A percentile compares a stretch with the other conserved stretches of the same genome.
Evolutionary conservation across 2,888 invertebrate genomes (phyloP).

Genomic region (Hydrotaea diabolus): DNA sequence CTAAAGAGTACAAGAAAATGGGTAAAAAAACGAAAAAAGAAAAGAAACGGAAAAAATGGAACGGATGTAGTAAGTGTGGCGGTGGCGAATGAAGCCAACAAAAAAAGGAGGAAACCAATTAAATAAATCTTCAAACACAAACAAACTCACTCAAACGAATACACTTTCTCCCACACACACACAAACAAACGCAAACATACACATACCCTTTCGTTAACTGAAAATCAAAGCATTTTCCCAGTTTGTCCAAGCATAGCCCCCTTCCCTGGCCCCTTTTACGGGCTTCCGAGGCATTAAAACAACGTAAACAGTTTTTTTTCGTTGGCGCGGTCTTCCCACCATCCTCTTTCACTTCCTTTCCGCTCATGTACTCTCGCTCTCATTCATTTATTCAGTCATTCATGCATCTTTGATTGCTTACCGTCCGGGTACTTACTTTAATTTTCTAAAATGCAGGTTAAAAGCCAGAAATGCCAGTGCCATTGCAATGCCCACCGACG

Average conservation of each 20-base stretch:
- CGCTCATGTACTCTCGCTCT: not conserved
- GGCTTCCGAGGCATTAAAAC: slow-evolving; percentile 1
- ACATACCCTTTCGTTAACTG: not conserved
- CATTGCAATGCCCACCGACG: slow-evolving; percentile 87
- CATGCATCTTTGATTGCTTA: slow-evolving; percentile 17
- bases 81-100: slow-evolving; percentile 11
- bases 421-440: slow-evolving; percentile 85
- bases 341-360: not conserved
- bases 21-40: slow-evolving; percentile 40
- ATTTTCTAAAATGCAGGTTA: slow-evolving; percentile 90
- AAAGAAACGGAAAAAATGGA: not conserved
- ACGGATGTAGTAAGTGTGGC: not conserved
- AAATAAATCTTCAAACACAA: slow-evolving; percentile 29
- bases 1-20: slow-evolving; percentile 80
- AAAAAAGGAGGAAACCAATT: slow-evolving; percentile 39
- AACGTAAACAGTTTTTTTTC: slow-evolving; percentile 13
- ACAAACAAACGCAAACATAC: not conserved
- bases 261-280: not conserved
- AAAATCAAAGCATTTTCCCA: not conserved
- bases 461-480: slow-evolving; percentile 90
- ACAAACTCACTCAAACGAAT: slow-evolving; percentile 22
- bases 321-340: not conserved
- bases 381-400: not conserved
- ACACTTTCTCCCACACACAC: not conserved
- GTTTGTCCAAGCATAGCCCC: not conserved